phyloP scores from a whole-genome alignment of 2,113 vertebrate genomes.

The Meleagris gallopavo region DNA sequence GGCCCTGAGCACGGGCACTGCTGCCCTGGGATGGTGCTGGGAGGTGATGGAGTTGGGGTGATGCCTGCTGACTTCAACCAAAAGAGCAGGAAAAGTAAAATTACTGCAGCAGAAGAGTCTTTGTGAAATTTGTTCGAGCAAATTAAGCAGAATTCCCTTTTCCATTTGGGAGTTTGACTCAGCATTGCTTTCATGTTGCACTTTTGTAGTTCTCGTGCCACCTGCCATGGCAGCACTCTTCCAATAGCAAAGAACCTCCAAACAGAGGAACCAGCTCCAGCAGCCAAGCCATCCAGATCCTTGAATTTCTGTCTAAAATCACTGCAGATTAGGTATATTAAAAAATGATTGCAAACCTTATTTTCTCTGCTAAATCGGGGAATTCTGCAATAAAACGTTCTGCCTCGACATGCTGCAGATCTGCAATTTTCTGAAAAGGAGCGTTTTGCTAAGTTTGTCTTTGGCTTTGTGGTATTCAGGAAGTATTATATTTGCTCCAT shows the following conservation, averaged over 20 bases:
- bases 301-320: not conserved
- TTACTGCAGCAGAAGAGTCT: not conserved
- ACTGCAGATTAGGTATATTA: not conserved
- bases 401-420: not conserved
- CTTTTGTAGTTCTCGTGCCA: not conserved
- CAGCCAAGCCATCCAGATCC: not conserved
- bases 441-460: constrained; percentile 28
- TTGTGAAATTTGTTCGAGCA: not conserved
- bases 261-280: not conserved
- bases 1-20: not conserved
- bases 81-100: not conserved
- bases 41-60: not conserved
- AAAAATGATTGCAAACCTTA: not conserved
- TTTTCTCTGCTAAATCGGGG: not conserved
- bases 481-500: constrained; percentile 21
- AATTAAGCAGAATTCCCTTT: not conserved
- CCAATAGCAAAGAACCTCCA: not conserved
- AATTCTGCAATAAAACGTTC: not conserved
- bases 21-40: not conserved
- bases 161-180: not conserved
- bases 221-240: not conserved
- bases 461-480: not conserved
- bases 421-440: constrained; percentile 21
- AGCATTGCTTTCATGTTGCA: not conserved
- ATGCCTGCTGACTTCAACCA: not conserved